Conservation (phyloP, 2,888 invertebrate species). For the Iselma pallidipennis region DNA sequence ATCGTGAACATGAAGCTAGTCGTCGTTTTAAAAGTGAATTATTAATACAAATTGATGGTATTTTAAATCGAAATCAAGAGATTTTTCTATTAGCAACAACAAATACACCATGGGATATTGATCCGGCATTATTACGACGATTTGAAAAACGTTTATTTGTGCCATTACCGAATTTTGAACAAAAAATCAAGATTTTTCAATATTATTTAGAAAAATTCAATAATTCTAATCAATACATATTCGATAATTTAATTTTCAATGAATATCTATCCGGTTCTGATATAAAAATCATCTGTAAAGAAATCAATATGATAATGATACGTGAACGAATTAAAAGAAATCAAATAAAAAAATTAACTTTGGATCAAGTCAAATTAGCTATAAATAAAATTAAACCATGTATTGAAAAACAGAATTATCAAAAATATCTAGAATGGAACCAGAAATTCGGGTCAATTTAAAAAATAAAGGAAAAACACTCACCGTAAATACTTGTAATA, state of each 20-base stretch:
- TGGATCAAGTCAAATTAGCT: slow-evolving; percentile 59
- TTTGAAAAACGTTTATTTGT: slow-evolving; percentile 86
- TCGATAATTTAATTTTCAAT: slow-evolving; percentile 60
- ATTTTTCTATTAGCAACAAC: slow-evolving; percentile 85
- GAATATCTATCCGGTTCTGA: slow-evolving; percentile 88
- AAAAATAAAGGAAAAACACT: slow-evolving; percentile 28
- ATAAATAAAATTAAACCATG: slow-evolving; percentile 64
- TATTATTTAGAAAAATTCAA: slow-evolving; percentile 59
- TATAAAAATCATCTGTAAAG: slow-evolving; percentile 83
- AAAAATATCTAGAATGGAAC: slow-evolving; percentile 68
- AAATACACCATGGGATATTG: slow-evolving; percentile 93
- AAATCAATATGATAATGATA: slow-evolving; percentile 81
- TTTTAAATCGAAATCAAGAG: slow-evolving; percentile 63
- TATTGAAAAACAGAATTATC: slow-evolving; percentile 58
- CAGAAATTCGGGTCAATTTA: slow-evolving; percentile 59
- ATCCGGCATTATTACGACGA: slow-evolving; percentile 83
- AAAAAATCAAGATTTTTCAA: slow-evolving; percentile 71
- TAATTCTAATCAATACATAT: slow-evolving; percentile 51
- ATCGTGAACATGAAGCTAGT: slow-evolving; percentile 90
- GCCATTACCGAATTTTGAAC: slow-evolving; percentile 70
- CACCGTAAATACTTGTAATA: slow-evolving; percentile 75
- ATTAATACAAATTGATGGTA: slow-evolving; percentile 84
- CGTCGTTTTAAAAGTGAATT: slow-evolving; percentile 88
- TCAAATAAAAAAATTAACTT: slow-evolving; percentile 34
- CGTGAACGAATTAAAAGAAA: slow-evolving; percentile 55